Evolutionary conservation across 2,888 invertebrate genomes (phyloP).

Genomic region (Ypsolopha sequella): DNA sequence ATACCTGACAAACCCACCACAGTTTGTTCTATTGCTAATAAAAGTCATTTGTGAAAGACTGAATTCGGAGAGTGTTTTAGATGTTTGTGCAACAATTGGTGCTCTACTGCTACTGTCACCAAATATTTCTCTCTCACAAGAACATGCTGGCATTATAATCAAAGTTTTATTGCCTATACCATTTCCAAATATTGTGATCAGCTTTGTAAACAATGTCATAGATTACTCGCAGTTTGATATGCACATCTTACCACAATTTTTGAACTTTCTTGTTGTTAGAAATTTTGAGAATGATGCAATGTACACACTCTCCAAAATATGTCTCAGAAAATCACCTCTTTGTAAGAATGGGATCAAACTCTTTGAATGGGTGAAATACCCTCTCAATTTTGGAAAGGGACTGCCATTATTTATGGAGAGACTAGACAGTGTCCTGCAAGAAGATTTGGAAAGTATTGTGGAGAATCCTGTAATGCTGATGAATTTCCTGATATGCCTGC

Average conservation of each 20-base stretch:
- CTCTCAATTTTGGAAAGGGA: constrained; percentile 68
- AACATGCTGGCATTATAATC: constrained; percentile 78
- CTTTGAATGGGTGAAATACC: constrained; percentile 75
- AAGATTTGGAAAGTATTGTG: constrained; percentile 39
- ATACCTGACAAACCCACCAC: constrained; percentile 70
- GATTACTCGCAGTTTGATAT: constrained; percentile 79
- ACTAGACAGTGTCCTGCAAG: constrained; percentile 35
- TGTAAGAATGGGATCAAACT: constrained; percentile 71
- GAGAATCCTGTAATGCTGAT: constrained; percentile 50
- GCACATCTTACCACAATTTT: constrained; percentile 76
- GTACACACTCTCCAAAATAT: constrained; percentile 74
- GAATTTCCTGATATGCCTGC: constrained; percentile 65
- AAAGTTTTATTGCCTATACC: constrained; percentile 72
- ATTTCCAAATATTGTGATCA: constrained; percentile 68
- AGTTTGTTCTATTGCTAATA: constrained; percentile 70
- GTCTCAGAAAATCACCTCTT: constrained; percentile 75
- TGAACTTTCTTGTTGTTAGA: constrained; percentile 69
- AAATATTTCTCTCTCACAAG: constrained; percentile 76
- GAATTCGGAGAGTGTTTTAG: constrained; percentile 52
- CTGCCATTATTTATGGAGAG: constrained; percentile 44
- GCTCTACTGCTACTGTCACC: constrained; percentile 72
- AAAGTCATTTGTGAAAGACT: constrained; percentile 56
- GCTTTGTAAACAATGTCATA: constrained; percentile 76
- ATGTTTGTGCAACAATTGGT: constrained; percentile 67
- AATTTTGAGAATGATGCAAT: constrained; percentile 69